Conservation (phyloP, 2,797 vertebrate genomes). For the Cephalopachus bancanus region DNA sequence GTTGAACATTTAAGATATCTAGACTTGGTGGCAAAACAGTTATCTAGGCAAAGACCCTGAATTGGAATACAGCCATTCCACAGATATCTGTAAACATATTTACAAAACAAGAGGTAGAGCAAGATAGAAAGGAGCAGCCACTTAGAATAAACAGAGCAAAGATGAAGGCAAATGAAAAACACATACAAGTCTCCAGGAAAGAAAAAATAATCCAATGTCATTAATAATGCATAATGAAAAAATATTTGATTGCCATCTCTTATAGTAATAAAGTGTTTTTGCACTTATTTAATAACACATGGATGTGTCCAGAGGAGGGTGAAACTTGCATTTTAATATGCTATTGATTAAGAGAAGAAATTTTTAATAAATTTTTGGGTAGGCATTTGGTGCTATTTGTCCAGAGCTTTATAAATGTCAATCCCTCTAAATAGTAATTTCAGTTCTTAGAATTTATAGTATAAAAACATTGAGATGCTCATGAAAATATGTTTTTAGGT, state of each 20-base stretch:
- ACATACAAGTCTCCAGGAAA: not conserved
- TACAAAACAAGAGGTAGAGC: not conserved
- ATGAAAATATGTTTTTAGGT: not conserved
- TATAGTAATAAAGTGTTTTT: not conserved
- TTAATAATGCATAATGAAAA: not conserved
- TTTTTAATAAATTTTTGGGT: not conserved
- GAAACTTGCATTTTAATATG: not conserved
- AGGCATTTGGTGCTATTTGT: not conserved
- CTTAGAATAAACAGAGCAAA: not conserved
- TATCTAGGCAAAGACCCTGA: not conserved
- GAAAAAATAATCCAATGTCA: not conserved
- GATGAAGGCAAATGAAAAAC: not conserved
- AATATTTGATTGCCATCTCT: not conserved
- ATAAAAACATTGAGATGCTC: not conserved
- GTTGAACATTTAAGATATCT: not conserved
- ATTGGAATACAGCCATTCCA: not conserved
- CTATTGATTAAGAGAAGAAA: not conserved
- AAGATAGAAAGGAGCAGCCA: not conserved
- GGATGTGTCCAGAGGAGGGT: not conserved
- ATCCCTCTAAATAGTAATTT: not conserved
- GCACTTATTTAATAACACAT: not conserved
- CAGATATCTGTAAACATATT: not conserved
- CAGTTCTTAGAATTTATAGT: not conserved
- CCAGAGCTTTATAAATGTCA: not conserved
- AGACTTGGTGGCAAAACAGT: not conserved